Evolutionary conservation across 2,797 vertebrate species (phyloP).

Genomic region (Buphagus erythrorhynchus): DNA sequence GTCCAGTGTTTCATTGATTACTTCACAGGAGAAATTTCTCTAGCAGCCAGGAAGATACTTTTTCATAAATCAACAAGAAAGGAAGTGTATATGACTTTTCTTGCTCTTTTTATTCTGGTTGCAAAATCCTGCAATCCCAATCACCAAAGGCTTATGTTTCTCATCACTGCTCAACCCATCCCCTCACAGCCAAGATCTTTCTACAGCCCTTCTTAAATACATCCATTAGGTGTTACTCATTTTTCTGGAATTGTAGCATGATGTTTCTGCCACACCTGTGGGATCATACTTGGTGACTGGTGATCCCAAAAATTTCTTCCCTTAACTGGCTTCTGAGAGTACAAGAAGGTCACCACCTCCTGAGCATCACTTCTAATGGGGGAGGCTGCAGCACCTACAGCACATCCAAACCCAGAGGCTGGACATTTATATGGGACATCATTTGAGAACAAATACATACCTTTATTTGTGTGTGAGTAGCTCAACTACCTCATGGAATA

Average conservation of each 20-base stretch:
- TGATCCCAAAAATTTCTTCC: neutral
- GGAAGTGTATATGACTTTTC: neutral
- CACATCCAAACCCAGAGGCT: neutral
- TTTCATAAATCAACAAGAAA: neutral
- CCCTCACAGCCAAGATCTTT: neutral
- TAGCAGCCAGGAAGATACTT: neutral
- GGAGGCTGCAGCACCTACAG: neutral
- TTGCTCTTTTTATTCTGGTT: neutral
- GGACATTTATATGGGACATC: neutral
- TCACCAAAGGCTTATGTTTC: neutral
- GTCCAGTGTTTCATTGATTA: neutral
- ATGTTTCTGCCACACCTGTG: neutral
- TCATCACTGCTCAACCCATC: neutral
- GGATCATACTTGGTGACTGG: neutral
- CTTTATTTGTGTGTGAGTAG: neutral
- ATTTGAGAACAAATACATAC: neutral
- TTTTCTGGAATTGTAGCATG: neutral
- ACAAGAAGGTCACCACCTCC: neutral
- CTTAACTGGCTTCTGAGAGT: neutral
- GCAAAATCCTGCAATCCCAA: neutral
- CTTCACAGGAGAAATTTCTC: neutral
- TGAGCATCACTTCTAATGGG: neutral
- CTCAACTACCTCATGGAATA: neutral
- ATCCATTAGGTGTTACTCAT: neutral
- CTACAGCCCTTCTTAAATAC: neutral